A percentile compares a stretch with the other conserved stretches of the same genome.
Conservation (phyloP, 1,140 invertebrate genomes). For the Drosophila pseudoananassae region DNA sequence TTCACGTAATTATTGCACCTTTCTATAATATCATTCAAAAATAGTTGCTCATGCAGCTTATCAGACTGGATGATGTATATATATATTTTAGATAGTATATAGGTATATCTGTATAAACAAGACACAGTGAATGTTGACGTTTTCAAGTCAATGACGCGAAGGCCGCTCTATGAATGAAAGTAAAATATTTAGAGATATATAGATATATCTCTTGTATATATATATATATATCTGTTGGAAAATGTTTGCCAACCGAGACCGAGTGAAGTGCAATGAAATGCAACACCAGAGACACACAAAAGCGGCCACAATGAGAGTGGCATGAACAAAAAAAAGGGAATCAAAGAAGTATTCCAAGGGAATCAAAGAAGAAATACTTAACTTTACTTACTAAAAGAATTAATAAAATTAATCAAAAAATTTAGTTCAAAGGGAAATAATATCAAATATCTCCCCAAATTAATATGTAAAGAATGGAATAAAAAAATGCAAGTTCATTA, state of each 20-base stretch:
- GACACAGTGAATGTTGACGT: conserved; percentile 14
- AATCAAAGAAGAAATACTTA: too few species aligned
- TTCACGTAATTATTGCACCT: conserved; percentile 58
- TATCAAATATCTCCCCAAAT: neutral
- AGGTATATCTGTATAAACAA: neutral
- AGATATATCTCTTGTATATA: neutral
- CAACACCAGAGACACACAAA: conserved; percentile 30
- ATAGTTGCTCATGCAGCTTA: conserved; percentile 34
- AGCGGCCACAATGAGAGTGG: conserved; percentile 42
- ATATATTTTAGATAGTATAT: neutral
- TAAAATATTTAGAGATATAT: conserved; percentile 10
- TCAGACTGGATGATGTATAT: conserved; percentile 21
- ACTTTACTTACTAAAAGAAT: too few species aligned
- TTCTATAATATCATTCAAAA: conserved; percentile 52
- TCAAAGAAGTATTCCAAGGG: neutral
- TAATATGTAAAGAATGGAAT: conserved; percentile 17
- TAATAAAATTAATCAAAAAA: too few species aligned
- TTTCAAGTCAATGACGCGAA: conserved; percentile 38
- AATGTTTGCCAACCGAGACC: conserved; percentile 32
- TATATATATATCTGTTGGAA: conserved; percentile 16
- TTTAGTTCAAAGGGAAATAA: too few species aligned
- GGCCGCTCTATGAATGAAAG: conserved; percentile 72
- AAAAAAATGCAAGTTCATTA: conserved; percentile 37
- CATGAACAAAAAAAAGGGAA: conserved; percentile 16
- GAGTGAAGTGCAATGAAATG: conserved; percentile 47